phyloP scores from a whole-genome alignment of 1,140 invertebrate genomes.

The Drosophila grimshawi region DNA sequence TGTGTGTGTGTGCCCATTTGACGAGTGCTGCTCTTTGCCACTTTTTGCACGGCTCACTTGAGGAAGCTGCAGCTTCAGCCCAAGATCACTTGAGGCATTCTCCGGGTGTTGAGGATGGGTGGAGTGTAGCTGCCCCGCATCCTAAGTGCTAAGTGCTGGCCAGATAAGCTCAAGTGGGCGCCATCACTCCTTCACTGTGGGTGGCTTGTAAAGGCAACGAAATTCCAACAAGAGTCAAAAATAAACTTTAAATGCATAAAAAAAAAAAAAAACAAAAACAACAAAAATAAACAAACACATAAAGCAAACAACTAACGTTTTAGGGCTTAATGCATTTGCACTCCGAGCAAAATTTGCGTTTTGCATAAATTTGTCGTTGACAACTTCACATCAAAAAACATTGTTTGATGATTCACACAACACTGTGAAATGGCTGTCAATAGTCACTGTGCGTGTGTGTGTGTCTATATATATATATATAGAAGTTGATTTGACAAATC shows the following conservation, averaged over 20 bases:
- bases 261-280: slow-evolving; percentile 33
- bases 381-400: slow-evolving; percentile 61
- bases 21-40: slow-evolving; percentile 46
- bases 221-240: slow-evolving; percentile 37
- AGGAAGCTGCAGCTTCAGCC: slow-evolving; percentile 15
- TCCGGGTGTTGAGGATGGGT: no score
- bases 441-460: slow-evolving; percentile 44
- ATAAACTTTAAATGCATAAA: slow-evolving; percentile 68
- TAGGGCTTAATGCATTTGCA: slow-evolving; percentile 54
- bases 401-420: slow-evolving; percentile 62
- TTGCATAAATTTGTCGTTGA: slow-evolving; percentile 46
- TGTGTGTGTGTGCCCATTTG: slow-evolving; percentile 64
- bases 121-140: neutral
- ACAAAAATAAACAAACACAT: neutral
- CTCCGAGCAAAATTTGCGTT: slow-evolving; percentile 14
- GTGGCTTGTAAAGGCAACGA: slow-evolving; percentile 45
- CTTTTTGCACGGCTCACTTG: slow-evolving; percentile 56
- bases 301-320: slow-evolving; percentile 5
- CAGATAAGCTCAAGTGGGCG: slow-evolving; percentile 67
- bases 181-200: slow-evolving; percentile 47
- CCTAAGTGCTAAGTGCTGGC: slow-evolving; percentile 26
- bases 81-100: slow-evolving; percentile 24
- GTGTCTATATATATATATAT: neutral
- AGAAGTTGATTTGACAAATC: slow-evolving; percentile 56
- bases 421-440: slow-evolving; percentile 30